Base-by-base conservation (phyloP, 2,888 invertebrate genomes). In the Dolomedes plantarius region DNA sequence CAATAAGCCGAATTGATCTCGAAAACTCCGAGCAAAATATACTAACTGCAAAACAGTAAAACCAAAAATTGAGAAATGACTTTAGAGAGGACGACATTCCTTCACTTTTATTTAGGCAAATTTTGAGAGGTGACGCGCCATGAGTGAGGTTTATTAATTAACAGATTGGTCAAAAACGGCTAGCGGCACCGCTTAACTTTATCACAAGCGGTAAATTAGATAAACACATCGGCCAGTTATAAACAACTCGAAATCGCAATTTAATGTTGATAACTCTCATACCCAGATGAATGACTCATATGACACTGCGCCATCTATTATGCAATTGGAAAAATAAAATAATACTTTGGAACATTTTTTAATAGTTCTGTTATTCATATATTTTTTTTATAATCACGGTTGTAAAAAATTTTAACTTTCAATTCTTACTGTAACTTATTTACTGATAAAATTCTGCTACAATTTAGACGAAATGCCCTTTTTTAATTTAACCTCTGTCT, bases 141-240 rank as follows among this genome's bases (percentile, higher is more conserved):
- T 56, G 19, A 11, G 23, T 56, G 56, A 11, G 2, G 23, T 56
- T 56, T 56, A 5, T 56, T 19, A 19, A 16, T 56, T 56, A 23
- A 56, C n/a, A 56, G 23, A 23, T 16, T 9, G 19, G 23, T 23
- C 1, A 23, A 56, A 23, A 56, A 46, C 16, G 2, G 46, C 23
- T 56, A 23, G 3, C 23, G 67, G 56, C 50, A 50, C 77, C 77
- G 76, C 64, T 36, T 28, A 46, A 56, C 67, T 67, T 67, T 56
- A 77, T 77, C 56, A 82, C 46, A 46, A 64, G 82, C 82, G 82
- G 82, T 65, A 73, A 71, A 67, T 62, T 50, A 64, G 39, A 77
- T 85, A 85, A 85, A 85, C 83, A 85, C 71, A 76, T 71, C 76
- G 62, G 62, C 56, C 67, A 85, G 36, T 85, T 75, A 85, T 85